Conservation (phyloP, 1,140 invertebrate genomes). For the Macrostomum lignano region DNA sequence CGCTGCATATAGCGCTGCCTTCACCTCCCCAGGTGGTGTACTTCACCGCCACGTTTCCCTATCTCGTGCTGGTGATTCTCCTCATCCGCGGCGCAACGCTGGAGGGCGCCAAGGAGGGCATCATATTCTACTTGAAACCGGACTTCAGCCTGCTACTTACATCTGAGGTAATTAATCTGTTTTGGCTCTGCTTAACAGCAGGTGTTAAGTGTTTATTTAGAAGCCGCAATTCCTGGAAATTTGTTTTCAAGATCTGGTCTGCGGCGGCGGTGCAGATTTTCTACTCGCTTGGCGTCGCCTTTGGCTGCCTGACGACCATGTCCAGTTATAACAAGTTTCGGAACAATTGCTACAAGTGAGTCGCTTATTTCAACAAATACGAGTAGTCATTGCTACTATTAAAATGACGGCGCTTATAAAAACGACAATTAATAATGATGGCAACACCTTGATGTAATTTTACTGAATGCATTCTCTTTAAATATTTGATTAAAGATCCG, state of each 20-base stretch:
- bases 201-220: no score
- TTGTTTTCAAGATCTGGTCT: conserved; percentile 51
- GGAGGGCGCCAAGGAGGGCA: conserved; percentile 17
- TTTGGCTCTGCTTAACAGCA: background rate
- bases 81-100: conserved; percentile 48
- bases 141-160: conserved; percentile 8
- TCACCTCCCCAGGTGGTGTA: conserved; percentile 9
- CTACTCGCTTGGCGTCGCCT: conserved; percentile 80
- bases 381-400: no score
- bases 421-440: no score
- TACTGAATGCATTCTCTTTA: no score
- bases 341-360: conserved; percentile 44
- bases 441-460: no score
- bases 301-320: conserved; percentile 73
- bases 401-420: no score
- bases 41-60: conserved; percentile 10
- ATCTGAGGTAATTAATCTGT: background rate
- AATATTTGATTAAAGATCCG: no score
- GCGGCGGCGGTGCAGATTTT: conserved; percentile 91
- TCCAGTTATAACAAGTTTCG: conserved; percentile 90
- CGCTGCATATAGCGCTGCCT: no score
- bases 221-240: no score
- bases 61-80: conserved; percentile 9
- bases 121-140: conserved; percentile 10
- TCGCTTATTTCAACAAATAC: no score